Percentiles rank a stretch among this genome's conserved stretches.
Conservation (phyloP, 2,888 invertebrate species). For the Tortricodes alternella region DNA sequence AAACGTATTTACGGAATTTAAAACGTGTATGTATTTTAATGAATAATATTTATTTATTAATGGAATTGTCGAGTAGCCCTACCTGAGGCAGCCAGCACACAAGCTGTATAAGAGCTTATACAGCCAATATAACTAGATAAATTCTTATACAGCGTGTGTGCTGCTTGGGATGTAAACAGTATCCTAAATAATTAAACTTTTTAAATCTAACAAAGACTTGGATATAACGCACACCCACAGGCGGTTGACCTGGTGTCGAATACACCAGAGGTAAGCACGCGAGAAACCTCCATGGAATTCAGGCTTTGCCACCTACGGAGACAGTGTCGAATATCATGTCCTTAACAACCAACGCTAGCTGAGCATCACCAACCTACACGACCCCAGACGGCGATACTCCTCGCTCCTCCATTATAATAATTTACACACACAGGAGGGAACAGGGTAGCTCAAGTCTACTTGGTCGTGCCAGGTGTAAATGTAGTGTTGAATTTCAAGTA, state of each 20-base stretch:
- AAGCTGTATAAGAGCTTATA: too few relatives aligned
- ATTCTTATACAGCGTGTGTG: too few relatives aligned
- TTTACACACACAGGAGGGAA: conserved; percentile 4
- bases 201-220: background rate
- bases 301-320: conserved; percentile 45
- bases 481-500: conserved; percentile 65
- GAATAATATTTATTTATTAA: too few relatives aligned
- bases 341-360: conserved; percentile 51
- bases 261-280: conserved; percentile 40
- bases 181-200: background rate
- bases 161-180: too few relatives aligned
- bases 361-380: conserved; percentile 47
- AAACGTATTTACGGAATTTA: too few relatives aligned
- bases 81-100: too few relatives aligned
- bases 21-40: too few relatives aligned
- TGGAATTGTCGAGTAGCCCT: too few relatives aligned
- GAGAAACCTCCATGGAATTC: conserved; percentile 50
- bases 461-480: conserved; percentile 54
- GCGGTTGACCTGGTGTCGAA: conserved; percentile 26
- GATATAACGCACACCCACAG: background rate
- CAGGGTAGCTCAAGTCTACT: conserved; percentile 34
- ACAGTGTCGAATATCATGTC: conserved; percentile 48
- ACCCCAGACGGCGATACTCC: conserved; percentile 35
- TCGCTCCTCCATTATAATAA: conserved; percentile 29
- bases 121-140: too few relatives aligned